These are phyloP conservation scores for Zosterops borbonicus DNA, from an alignment of 2,113 vertebrate genomes.

Conservation along the genomic window DNA sequence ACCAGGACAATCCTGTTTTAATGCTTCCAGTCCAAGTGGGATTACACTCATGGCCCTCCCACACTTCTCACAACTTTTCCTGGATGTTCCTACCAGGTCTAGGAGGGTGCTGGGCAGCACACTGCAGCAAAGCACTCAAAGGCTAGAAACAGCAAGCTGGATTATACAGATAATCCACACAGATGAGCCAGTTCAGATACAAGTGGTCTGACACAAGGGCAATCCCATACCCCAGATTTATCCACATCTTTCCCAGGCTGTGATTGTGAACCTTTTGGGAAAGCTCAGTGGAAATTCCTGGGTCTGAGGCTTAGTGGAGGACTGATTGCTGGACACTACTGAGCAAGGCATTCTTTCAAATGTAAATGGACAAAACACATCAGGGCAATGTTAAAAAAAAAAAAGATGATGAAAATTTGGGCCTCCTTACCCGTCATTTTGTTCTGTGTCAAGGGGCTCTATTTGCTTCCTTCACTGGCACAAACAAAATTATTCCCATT, in stretches of 20 bases:
- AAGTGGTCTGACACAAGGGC: background rate
- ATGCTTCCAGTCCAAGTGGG: background rate
- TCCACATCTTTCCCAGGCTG: background rate
- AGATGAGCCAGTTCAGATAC: background rate
- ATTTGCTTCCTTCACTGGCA: constrained; percentile 64
- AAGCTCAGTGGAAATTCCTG: background rate
- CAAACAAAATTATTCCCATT: constrained; percentile 61
- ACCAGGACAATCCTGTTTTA: background rate
- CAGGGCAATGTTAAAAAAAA: background rate
- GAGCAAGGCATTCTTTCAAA: constrained; percentile 8
- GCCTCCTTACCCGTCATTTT: constrained; percentile 61
- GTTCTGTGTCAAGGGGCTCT: constrained; percentile 50
- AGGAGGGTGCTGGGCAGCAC: background rate
- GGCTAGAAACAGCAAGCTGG: background rate
- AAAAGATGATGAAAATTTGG: background rate
- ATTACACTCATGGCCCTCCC: background rate
- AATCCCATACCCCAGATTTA: background rate
- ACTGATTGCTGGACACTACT: background rate
- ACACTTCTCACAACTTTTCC: background rate
- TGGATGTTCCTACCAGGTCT: background rate
- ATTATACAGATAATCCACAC: background rate
- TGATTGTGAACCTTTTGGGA: background rate
- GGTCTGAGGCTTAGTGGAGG: background rate
- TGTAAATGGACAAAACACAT: background rate
- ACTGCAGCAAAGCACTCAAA: background rate